Evolutionary conservation across 2,888 invertebrate genomes (phyloP).

Genomic region (Marasmarcha lunaedactyla): DNA sequence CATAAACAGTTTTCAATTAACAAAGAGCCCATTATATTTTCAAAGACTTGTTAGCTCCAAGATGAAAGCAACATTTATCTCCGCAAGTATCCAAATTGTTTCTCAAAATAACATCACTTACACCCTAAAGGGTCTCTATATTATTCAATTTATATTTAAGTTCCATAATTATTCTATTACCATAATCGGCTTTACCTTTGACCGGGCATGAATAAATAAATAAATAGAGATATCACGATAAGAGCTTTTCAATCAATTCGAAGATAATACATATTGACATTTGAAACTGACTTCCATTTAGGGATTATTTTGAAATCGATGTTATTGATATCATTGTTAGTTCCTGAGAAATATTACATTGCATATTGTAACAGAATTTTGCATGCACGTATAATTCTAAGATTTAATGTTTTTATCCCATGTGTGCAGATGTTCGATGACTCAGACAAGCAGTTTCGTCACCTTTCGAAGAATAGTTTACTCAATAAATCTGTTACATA

Average conservation of each 20-base stretch:
- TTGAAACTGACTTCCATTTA: slow-evolving; percentile 37
- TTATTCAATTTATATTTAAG: no score
- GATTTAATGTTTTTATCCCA: slow-evolving; percentile 1
- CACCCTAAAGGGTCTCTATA: no score
- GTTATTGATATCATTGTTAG: slow-evolving; percentile 4
- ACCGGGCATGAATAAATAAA: slow-evolving; percentile 28
- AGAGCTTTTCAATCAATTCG: slow-evolving; percentile 30
- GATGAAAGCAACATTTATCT: no score
- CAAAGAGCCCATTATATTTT: no score
- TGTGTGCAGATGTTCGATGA: no score
- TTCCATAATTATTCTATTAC: slow-evolving; percentile 4
- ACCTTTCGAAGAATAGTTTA: slow-evolving; percentile 32
- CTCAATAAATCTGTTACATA: no score
- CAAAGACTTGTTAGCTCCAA: no score
- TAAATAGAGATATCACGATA: slow-evolving; percentile 32
- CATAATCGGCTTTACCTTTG: slow-evolving; percentile 23
- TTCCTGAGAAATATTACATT: slow-evolving; percentile 19
- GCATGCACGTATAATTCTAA: slow-evolving; percentile 9
- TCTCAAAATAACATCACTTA: no score
- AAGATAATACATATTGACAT: slow-evolving; percentile 28
- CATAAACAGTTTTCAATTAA: no score
- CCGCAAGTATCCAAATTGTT: no score
- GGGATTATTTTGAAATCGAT: slow-evolving; percentile 28
- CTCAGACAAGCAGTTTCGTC: slow-evolving; percentile 26
- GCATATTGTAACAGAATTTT: slow-evolving; percentile 21